These are phyloP conservation scores for Trichogramma pretiosum DNA, from an alignment of 1,140 invertebrate genomes.

Conservation along the genomic window DNA sequence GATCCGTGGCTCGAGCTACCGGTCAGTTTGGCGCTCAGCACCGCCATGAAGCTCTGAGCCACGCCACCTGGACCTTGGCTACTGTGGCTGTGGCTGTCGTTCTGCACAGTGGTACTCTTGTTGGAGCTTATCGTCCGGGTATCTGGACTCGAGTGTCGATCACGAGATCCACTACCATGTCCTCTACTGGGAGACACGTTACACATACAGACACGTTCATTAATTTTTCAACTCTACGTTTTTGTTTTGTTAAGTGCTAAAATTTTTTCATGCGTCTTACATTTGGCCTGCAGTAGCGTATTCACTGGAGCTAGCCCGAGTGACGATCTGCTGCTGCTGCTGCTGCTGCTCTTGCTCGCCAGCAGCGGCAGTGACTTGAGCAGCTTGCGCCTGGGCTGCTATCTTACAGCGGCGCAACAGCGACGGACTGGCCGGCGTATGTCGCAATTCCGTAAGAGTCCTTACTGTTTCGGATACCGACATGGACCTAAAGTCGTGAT, in stretches of 20 bases:
- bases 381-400: constrained; percentile 25
- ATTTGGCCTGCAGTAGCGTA: too few species aligned
- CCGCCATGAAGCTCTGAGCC: constrained; percentile 59
- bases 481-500: constrained; percentile 31
- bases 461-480: constrained; percentile 79
- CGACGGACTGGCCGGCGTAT: constrained; percentile 76
- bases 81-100: background rate
- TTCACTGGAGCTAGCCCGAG: too few species aligned
- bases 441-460: constrained; percentile 72
- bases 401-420: constrained; percentile 60
- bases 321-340: constrained; percentile 10
- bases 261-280: background rate
- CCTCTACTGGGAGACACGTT: background rate
- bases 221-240: too few species aligned
- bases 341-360: too few species aligned
- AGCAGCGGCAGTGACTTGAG: constrained; percentile 10
- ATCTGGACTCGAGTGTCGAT: constrained; percentile 5
- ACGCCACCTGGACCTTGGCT: constrained; percentile 43
- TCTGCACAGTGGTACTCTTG: background rate
- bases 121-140: background rate
- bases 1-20: constrained; percentile 32
- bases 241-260: background rate
- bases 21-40: constrained; percentile 61
- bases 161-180: background rate
- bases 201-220: background rate